These are phyloP conservation scores for Saguinus imperator DNA, from an alignment of 2,113 vertebrate genomes.

Conservation along the genomic window DNA sequence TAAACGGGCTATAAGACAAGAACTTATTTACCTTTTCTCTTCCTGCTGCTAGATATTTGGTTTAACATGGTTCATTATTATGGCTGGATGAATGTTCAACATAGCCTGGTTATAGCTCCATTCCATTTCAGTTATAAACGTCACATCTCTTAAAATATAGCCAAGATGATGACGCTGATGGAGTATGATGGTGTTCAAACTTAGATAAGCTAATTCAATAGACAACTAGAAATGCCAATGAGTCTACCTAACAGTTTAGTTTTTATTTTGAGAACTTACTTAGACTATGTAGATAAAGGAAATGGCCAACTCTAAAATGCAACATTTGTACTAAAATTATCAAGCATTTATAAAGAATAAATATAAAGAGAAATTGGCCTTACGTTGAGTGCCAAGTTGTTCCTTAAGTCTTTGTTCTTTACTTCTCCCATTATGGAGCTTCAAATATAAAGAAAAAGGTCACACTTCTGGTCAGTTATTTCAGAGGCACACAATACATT, in stretches of 20 bases:
- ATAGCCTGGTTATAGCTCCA: neutral
- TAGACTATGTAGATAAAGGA: neutral
- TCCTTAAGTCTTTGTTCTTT: conserved; percentile 63
- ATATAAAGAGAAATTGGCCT: conserved; percentile 52
- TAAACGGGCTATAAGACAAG: neutral
- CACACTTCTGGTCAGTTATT: conserved; percentile 10
- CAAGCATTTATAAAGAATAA: conserved; percentile 34
- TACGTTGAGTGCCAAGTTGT: conserved; percentile 75
- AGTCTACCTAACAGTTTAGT: neutral
- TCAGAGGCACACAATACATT: conserved; percentile 39
- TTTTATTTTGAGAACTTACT: conserved; percentile 20
- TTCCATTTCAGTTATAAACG: neutral
- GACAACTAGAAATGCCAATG: neutral
- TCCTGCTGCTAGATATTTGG: neutral
- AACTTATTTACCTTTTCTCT: neutral
- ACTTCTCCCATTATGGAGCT: conserved; percentile 73
- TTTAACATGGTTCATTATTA: neutral
- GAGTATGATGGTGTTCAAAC: neutral
- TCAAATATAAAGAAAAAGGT: conserved; percentile 73
- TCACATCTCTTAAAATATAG: neutral
- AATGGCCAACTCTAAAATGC: neutral
- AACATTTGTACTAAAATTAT: neutral
- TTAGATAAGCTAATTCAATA: neutral
- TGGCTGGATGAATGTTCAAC: neutral
- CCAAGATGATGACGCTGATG: neutral